Conservation (phyloP, 2,888 invertebrate species). For the Dioctria linearis region DNA sequence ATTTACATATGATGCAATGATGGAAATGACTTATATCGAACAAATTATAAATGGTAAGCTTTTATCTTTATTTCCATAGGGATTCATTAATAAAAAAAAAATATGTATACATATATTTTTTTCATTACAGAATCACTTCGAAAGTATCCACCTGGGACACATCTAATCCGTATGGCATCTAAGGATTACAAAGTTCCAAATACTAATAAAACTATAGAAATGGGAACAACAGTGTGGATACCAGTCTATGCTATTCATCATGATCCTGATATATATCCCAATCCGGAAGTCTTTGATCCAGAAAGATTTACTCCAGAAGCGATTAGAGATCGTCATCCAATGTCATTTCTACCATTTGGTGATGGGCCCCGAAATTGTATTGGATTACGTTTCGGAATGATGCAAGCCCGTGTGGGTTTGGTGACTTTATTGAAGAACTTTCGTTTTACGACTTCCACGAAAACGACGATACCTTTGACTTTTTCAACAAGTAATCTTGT, state of each 20-base stretch:
- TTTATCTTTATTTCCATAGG: too few species aligned
- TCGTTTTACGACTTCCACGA: not conserved
- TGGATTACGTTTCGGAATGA: constrained; percentile 64
- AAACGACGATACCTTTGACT: too few species aligned
- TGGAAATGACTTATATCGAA: constrained; percentile 70
- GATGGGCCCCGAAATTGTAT: constrained; percentile 67
- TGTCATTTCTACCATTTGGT: constrained; percentile 68
- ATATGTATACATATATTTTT: not conserved
- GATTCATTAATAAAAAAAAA: too few species aligned
- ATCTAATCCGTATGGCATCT: constrained; percentile 71
- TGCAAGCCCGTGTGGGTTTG: constrained; percentile 66
- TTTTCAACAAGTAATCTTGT: too few species aligned
- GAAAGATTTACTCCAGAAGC: constrained; percentile 65
- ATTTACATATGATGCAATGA: constrained; percentile 69
- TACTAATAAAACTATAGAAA: constrained; percentile 69
- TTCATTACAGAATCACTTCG: constrained; percentile 70
- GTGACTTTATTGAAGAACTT: constrained; percentile 62
- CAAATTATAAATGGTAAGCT: constrained; percentile 69
- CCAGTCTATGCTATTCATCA: constrained; percentile 71
- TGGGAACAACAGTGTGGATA: constrained; percentile 65
- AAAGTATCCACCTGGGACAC: constrained; percentile 72
- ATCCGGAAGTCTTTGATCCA: constrained; percentile 75
- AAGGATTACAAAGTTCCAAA: constrained; percentile 71
- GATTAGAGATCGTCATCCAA: constrained; percentile 60
- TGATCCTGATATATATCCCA: constrained; percentile 71